Evolutionary conservation across 2,888 invertebrate species (phyloP).

Genomic region (Itoplectis maculator): DNA sequence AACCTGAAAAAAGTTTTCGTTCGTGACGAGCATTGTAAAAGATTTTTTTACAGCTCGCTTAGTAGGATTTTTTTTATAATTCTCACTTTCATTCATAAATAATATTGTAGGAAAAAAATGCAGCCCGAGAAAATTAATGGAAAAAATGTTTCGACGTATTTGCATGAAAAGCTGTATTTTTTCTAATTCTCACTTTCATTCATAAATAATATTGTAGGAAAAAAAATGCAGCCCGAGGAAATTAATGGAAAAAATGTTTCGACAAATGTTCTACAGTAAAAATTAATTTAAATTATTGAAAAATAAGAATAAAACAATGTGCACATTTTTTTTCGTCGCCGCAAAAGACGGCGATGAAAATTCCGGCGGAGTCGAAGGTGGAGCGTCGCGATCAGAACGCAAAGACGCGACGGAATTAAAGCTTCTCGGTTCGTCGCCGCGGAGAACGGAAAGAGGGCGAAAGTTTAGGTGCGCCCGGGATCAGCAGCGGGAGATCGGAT

Average conservation of each 20-base stretch:
- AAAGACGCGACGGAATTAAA: slow-evolving; percentile 59
- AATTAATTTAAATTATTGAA: no score
- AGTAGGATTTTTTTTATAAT: no score
- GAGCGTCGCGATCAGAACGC: slow-evolving; percentile 10
- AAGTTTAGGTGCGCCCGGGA: slow-evolving; percentile 56
- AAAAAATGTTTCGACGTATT: not conserved
- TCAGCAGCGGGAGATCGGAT: slow-evolving; percentile 57
- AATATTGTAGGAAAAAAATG: not conserved
- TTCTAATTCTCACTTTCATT: no score
- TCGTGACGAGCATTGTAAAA: no score
- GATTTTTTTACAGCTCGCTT: no score
- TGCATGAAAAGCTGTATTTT: no score
- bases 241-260: not conserved
- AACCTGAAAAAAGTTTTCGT: no score
- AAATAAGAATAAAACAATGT: no score
- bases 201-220: not conserved
- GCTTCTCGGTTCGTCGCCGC: not conserved
- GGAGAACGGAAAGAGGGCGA: slow-evolving; percentile 33
- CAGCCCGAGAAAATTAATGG: not conserved
- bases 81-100: no score
- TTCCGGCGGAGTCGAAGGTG: slow-evolving; percentile 22
- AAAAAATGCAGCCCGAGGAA: not conserved
- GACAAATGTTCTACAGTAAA: no score
- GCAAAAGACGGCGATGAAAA: no score
- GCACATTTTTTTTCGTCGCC: no score